These are phyloP conservation scores for Scolopax rusticola DNA, from an alignment of 2,797 vertebrate genomes.

Conservation along the genomic window DNA sequence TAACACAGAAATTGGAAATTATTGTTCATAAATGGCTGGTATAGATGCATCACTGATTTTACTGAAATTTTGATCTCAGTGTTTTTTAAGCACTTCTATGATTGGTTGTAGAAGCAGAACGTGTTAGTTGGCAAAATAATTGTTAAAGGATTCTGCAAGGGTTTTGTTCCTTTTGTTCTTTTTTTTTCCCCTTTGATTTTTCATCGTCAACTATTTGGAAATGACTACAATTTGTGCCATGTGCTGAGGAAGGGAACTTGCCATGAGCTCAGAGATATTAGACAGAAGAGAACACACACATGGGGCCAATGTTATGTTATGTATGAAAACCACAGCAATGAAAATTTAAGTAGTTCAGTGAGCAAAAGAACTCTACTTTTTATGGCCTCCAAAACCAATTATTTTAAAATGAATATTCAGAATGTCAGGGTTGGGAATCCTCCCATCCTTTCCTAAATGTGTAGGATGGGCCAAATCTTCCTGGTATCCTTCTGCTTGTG, in stretches of 20 bases:
- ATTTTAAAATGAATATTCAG: background rate
- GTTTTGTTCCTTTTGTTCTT: no score
- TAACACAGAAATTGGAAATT: background rate
- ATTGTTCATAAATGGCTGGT: background rate
- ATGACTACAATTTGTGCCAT: background rate
- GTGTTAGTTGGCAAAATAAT: background rate
- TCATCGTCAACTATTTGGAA: background rate
- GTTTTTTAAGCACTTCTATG: background rate
- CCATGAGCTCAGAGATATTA: background rate
- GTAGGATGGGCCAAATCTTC: background rate
- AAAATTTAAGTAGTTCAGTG: background rate
- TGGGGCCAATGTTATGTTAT: background rate
- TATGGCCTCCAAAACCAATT: background rate
- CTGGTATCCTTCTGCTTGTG: background rate
- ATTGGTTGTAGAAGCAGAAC: background rate
- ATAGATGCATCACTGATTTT: no score
- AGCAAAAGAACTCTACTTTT: background rate
- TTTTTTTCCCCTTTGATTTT: background rate
- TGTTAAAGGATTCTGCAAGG: background rate
- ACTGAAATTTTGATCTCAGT: background rate
- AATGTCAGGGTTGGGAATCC: background rate
- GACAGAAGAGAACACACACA: background rate
- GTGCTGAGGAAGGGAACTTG: background rate
- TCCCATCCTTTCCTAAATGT: background rate
- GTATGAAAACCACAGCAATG: background rate